Base-by-base conservation (phyloP, 2,113 vertebrate species). In the Pachycephala philippinensis region DNA sequence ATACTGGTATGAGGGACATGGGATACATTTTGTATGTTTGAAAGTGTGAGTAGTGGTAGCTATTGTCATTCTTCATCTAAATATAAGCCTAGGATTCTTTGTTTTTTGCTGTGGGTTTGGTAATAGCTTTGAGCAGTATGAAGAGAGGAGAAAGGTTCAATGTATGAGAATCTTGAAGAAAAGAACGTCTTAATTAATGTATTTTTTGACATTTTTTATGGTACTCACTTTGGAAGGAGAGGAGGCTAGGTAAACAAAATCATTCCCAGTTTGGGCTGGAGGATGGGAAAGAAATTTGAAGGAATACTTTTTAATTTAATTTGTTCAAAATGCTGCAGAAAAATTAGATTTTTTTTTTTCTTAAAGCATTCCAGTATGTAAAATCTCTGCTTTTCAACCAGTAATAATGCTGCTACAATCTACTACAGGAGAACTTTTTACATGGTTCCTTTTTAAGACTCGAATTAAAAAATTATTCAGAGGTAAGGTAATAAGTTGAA, bases 121-220 rank as follows among this genome's bases (percentile, higher is more conserved):
- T 66, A 63, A 30, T 20, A 68, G 4, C 8, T 81, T 69, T 59
- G 49, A 68, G 33, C 23, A 33, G 18, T 27, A 8, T 3, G 1
- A 26, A 9, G 6, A 23, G 2, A 3, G 5, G 1, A 6, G 3
- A 26, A 56, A 65, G 1, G 4, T 30, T 68, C 4, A 33, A 7
- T 42, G 9, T 44, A 30, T 27, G 5, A 52, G 42, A 50, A 60
- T 20, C 13, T 20, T 72, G 35, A 59, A 72, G 40, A 45, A 72
- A 83, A 35, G 0, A 56, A 53, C 19, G 11, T 15, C 31, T 31
- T 23, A 22, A 42, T 20, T 10, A 31, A 37, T 17, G 5, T 35
- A 24, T 17, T 40, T 81, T 69, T 75, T 60, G 0, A 28, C 3
- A 1, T 17, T 88, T 60, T 74, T 77, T 23, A 13, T 65, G 10